Conservation (phyloP, 2,888 invertebrate genomes). For the Nomada goodeniana region DNA sequence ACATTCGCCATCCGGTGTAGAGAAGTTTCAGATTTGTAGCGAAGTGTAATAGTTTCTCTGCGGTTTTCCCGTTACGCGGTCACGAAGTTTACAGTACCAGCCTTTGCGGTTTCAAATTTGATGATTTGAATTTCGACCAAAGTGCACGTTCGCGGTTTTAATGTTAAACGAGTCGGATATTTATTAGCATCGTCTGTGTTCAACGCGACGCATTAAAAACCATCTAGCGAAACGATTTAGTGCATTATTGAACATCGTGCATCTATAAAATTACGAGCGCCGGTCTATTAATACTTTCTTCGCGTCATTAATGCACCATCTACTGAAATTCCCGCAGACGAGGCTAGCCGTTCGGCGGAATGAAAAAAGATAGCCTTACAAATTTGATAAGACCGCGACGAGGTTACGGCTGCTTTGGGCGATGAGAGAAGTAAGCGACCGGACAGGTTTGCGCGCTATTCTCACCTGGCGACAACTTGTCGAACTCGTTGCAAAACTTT, state of each 20-base stretch:
- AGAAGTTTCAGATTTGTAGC: not conserved
- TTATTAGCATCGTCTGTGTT: not conserved
- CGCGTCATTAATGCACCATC: not conserved
- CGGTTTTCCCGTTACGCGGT: not conserved
- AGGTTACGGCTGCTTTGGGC: slow-evolving; percentile 10
- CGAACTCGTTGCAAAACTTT: not conserved
- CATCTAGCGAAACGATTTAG: not conserved
- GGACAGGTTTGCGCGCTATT: slow-evolving; percentile 1
- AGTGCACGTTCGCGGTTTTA: not conserved
- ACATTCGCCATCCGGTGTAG: not conserved
- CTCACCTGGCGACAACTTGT: slow-evolving; percentile 8
- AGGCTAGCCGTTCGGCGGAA: not conserved
- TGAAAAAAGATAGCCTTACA: not conserved
- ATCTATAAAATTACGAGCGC: no score
- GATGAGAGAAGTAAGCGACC: slow-evolving; percentile 33
- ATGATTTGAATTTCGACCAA: not conserved
- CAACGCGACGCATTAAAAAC: no score
- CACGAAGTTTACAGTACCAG: not conserved
- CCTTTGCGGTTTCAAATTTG: not conserved
- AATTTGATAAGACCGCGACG: slow-evolving; percentile 12
- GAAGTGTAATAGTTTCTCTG: not conserved
- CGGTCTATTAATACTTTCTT: no score
- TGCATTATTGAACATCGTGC: not conserved
- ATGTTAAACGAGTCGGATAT: not conserved
- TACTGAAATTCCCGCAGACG: not conserved